Percentiles rank a stretch among this genome's conserved stretches.
Conservation (phyloP, 1,140 invertebrate genomes). For the Drosophila leontia region DNA sequence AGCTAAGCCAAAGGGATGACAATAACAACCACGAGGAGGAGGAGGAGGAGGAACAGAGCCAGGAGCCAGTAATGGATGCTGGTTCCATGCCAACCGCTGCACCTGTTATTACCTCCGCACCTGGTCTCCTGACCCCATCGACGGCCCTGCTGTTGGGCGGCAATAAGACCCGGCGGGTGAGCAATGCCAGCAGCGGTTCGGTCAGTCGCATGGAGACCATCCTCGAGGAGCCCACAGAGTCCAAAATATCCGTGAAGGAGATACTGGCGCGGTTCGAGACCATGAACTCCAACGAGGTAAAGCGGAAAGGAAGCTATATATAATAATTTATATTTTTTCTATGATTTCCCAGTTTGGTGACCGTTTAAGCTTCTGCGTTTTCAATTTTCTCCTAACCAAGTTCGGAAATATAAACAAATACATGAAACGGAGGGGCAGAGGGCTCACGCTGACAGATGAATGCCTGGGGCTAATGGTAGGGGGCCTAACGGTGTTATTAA, state of each 20-base stretch:
- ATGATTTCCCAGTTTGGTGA: background rate
- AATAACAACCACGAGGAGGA: slow-evolving; percentile 43
- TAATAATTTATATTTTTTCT: too few relatives aligned
- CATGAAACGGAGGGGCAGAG: background rate
- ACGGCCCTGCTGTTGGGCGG: slow-evolving; percentile 19
- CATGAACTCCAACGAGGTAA: slow-evolving; percentile 85
- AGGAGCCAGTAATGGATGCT: background rate
- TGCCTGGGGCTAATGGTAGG: slow-evolving; percentile 15
- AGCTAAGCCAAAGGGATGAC: slow-evolving; percentile 61
- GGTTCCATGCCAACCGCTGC: background rate
- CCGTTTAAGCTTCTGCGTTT: background rate
- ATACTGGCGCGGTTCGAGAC: slow-evolving; percentile 92
- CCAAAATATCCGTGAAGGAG: slow-evolving; percentile 92
- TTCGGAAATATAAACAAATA: slow-evolving; percentile 1
- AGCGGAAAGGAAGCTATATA: background rate
- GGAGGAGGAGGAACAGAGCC: background rate
- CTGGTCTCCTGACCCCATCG: background rate
- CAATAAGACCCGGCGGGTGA: slow-evolving; percentile 76
- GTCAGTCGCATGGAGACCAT: slow-evolving; percentile 91
- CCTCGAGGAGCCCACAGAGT: slow-evolving; percentile 90
- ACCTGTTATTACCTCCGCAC: background rate
- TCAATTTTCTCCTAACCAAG: background rate
- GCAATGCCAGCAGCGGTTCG: slow-evolving; percentile 87
- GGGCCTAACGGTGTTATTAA: slow-evolving; percentile 61
- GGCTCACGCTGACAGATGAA: background rate